Evolutionary conservation across 2,113 vertebrate genomes (phyloP).

Genomic region (Scolopax mira): DNA sequence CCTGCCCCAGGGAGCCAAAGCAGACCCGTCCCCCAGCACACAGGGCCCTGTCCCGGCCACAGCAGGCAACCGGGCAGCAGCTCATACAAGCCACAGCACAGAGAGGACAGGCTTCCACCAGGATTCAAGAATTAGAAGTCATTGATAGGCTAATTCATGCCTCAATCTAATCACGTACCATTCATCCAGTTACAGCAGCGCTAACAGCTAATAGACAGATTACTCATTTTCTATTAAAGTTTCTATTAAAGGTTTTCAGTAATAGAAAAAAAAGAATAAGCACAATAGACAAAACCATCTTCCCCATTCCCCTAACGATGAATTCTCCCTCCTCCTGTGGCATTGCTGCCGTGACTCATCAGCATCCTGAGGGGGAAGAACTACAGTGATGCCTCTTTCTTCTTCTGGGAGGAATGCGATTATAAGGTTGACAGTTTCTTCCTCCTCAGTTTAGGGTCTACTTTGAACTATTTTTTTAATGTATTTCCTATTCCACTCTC

Average conservation of each 20-base stretch:
- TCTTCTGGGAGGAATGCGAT: background rate
- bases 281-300: background rate
- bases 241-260: background rate
- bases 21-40: rapidly evolving
- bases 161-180: background rate
- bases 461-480: background rate
- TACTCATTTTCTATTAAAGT: background rate
- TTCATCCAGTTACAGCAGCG: background rate
- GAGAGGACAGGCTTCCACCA: background rate
- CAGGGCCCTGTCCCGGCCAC: background rate
- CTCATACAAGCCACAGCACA: background rate
- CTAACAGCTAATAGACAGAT: background rate
- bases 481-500: background rate
- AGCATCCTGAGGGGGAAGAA: background rate
- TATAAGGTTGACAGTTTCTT: background rate
- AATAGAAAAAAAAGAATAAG: background rate
- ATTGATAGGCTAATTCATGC: background rate
- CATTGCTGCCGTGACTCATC: background rate
- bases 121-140: background rate
- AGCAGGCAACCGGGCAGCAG: background rate
- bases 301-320: background rate
- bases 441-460: background rate
- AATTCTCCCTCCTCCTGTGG: background rate
- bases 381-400: rapidly evolving
- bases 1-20: background rate